These are phyloP conservation scores for Macrotus californicus DNA, from an alignment of 2,113 vertebrate species.

Conservation along the genomic window DNA sequence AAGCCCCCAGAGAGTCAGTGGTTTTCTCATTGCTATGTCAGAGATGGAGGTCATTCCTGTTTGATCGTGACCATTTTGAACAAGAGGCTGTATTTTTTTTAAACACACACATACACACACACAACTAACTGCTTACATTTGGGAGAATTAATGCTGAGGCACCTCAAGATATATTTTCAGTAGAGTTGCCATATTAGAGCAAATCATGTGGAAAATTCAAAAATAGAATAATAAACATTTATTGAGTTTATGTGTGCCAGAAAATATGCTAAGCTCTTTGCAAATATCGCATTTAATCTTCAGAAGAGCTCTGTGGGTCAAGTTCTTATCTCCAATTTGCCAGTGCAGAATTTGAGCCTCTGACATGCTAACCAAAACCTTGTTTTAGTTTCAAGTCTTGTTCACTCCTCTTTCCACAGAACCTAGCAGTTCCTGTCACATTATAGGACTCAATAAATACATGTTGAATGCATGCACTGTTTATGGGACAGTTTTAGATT, in stretches of 20 bases:
- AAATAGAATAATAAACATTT: conserved; percentile 24
- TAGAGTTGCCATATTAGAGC: not conserved
- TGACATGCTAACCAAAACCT: not conserved
- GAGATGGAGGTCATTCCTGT: not conserved
- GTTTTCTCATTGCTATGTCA: conserved; percentile 34
- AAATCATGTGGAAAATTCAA: conserved; percentile 27
- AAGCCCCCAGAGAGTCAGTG: not conserved
- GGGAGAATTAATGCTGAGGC: not conserved
- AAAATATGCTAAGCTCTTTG: not conserved
- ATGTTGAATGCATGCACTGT: not conserved
- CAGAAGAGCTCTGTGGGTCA: not conserved
- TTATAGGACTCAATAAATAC: not conserved
- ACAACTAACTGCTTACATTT: not conserved
- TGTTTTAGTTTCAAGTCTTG: not conserved
- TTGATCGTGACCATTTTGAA: conserved; percentile 2
- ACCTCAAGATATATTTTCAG: conserved; percentile 23
- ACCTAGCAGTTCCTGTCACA: not conserved
- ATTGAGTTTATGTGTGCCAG: not conserved
- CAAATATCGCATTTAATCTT: conserved; percentile 25
- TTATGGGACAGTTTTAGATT: not conserved
- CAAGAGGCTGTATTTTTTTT: not conserved
- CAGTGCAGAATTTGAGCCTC: not conserved
- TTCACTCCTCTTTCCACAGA: not conserved
- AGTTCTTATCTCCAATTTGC: not conserved
- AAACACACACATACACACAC: not conserved